Base-by-base conservation (phyloP, 2,113 vertebrate genomes). In the Gallinago undulata region DNA sequence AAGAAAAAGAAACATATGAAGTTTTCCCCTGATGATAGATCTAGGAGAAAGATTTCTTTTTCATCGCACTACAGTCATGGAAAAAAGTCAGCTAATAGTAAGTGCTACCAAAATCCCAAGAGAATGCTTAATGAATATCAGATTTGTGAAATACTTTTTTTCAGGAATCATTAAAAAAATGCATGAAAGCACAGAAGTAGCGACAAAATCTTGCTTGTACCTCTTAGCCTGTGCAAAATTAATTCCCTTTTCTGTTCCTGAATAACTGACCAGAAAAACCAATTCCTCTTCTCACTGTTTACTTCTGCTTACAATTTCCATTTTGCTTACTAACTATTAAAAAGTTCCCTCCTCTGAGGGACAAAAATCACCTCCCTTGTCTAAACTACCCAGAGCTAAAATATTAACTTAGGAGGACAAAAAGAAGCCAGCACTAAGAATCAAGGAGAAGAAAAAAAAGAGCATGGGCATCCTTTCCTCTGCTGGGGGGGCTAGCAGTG, bases 191-290 rank as follows among this genome's bases (percentile, higher is more conserved):
- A 74, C 19, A 91, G 19, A 85, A 89, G n/a, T 25, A 83, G 62
- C 75, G 80, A 41, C 72, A 72, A 67, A 56, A 31, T 51, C 79
- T 53, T 60, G 57, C 4, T 51, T 74, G 87, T 84, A 55, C 70
- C 93, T 88, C 83, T 94, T 55, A 81, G 70, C 27, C 67, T 63
- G 43, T 80, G 33, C 87, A 94, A 89, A 96, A 96, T 86, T 51
- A 95, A 96, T 93, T 96, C 94, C 94, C 69, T 97, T 97, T 97
- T 95, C 93, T 95, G 84, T 95, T 89, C 82, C 89, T 89, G 59
- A 95, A 78, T 43, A 78, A 92, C 64, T 63, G 87, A 57, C 59
- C 43, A 84, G 45, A 95, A 84, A 84, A 93, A 6, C 2, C 66
- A 97, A 96, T 97, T 97, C 96, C 96, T 96, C 93, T 91, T 97